Evolutionary conservation across 2,888 invertebrate species (phyloP), one percentile per base, ranked within the genome.

Genomic region (Stenchaetothrips biformis): DNA sequence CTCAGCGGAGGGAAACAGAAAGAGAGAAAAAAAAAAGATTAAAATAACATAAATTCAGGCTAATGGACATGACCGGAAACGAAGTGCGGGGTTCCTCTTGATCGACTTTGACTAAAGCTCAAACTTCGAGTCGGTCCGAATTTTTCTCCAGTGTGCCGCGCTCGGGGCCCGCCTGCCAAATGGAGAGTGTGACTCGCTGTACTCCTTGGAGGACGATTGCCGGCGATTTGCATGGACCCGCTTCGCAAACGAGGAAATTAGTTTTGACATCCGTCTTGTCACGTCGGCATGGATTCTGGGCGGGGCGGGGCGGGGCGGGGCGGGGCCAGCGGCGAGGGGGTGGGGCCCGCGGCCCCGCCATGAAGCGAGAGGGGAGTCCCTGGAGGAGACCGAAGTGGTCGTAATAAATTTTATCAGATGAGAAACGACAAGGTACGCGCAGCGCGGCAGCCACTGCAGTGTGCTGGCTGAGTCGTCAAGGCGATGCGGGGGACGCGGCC

Each of bases 321-420:
- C 21, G 21, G 67, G 25, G 53, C 53, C 2, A 7, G 11, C 25
- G 25, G 25, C 0, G 25, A 25, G 2, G 67, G 25, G 67, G 18
- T 21, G 18, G 37, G 25, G 21, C 25, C 37, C 37, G 37, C 37
- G 37, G 37, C 37, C 37, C 37, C 4, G 37, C 37, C 37, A 37
- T 37, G 37, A 37, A 37, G 37, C 37, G 59, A 11, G 67, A 21
- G 25, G 67, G 11, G 59, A 16, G 67, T 8, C 21, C 21, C 67
- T 6, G 59, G 59, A 18, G 18, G 59, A 18, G 18, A 59, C 18
- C 59, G 25, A 74, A 74, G 67, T 74, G 67, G 21, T 74, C 67
- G 67, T 74, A 74, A 74, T 74, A 74, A 74, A 74, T 74, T 74
- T 74, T 74, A 74, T 74, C 67, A 74, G 67, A 74, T 74, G 67